A percentile compares a stretch with the other conserved stretches of the same genome.
phyloP scores from a whole-genome alignment of 1,140 invertebrate species.

The Gryon sp. region DNA sequence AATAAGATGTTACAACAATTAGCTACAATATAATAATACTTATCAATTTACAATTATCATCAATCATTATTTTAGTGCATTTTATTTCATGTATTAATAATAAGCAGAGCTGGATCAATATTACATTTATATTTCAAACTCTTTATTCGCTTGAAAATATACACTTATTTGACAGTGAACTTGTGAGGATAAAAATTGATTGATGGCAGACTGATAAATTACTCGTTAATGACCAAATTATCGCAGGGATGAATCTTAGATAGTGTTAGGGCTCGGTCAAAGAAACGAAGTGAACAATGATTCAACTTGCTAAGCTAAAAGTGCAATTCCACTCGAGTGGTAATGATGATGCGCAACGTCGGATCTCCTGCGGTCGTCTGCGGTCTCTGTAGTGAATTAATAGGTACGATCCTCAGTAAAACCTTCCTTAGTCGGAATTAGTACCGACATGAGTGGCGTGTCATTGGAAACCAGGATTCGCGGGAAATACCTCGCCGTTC shows the following conservation, averaged over 20 bases:
- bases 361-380: conserved; percentile 65
- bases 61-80: no score
- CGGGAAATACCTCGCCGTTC: conserved; percentile 47
- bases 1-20: no score
- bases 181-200: conserved; percentile 22
- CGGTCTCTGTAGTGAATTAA: conserved; percentile 67
- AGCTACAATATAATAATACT: no score
- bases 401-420: conserved; percentile 67
- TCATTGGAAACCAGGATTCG: conserved; percentile 70
- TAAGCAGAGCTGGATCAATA: no score
- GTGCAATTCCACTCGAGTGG: conserved; percentile 53
- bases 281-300: conserved; percentile 48
- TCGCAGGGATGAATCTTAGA: conserved; percentile 23
- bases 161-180: no score
- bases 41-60: no score
- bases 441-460: conserved; percentile 71
- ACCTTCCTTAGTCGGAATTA: conserved; percentile 73
- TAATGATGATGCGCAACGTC: conserved; percentile 63
- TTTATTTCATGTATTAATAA: no score
- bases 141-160: no score
- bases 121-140: no score
- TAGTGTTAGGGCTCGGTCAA: conserved; percentile 44
- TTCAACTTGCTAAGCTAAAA: conserved; percentile 47
- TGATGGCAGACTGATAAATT: conserved; percentile 18
- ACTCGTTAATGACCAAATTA: conserved; percentile 30